These are phyloP conservation scores for Drosophila fungiperda DNA, from an alignment of 2,888 invertebrate genomes.

Conservation along the genomic window DNA sequence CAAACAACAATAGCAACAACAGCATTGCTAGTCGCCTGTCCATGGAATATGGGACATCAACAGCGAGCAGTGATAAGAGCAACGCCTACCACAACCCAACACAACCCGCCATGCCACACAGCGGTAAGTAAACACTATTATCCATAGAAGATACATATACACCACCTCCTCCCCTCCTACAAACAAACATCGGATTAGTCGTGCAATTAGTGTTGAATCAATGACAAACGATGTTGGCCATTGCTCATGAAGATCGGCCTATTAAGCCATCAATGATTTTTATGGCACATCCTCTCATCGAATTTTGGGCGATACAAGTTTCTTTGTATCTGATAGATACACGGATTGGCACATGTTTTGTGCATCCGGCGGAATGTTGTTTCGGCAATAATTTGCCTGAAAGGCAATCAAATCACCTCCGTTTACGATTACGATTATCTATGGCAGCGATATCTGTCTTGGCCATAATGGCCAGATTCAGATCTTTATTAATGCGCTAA, in stretches of 20 bases:
- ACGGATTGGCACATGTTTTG: conserved; percentile 70
- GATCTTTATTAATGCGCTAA: conserved; percentile 62
- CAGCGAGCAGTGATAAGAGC: conserved; percentile 82
- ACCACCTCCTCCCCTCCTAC: not conserved
- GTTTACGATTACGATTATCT: conserved; percentile 41
- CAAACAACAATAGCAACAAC: conserved; percentile 60
- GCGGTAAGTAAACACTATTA: conserved; percentile 68
- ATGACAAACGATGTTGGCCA: conserved; percentile 30
- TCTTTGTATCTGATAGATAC: conserved; percentile 26
- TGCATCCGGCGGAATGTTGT: conserved; percentile 70
- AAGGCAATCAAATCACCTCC: conserved; percentile 34
- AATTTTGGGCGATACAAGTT: conserved; percentile 15
- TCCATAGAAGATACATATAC: conserved; percentile 11
- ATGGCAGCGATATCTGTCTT: conserved; percentile 58
- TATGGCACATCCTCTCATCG: conserved; percentile 61
- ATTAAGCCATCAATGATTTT: conserved; percentile 67
- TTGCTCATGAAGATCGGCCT: conserved; percentile 25
- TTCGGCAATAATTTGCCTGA: conserved; percentile 55
- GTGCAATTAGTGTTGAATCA: conserved; percentile 45
- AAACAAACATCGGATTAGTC: conserved; percentile 1
- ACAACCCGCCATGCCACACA: conserved; percentile 77
- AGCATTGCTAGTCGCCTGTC: conserved; percentile 69
- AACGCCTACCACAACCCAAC: conserved; percentile 71
- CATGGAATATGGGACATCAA: conserved; percentile 67
- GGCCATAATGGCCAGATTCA: conserved; percentile 31